Base-by-base conservation (phyloP, 2,888 invertebrate genomes). In the Rapana venosa region DNA sequence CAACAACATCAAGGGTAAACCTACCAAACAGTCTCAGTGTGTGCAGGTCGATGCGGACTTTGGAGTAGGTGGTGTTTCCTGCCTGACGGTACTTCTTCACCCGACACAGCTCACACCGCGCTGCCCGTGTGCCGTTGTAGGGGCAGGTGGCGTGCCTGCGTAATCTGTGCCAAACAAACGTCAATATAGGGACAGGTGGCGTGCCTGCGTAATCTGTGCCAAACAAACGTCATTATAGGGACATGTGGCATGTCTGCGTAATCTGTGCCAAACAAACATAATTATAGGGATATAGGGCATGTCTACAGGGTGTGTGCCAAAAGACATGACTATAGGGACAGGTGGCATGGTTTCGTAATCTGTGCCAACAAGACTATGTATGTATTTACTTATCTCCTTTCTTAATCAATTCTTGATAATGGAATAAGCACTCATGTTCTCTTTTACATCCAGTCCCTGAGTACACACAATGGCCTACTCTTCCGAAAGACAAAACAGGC, bases 21-120 rank as follows among this genome's bases (percentile, higher is more conserved):
- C 97, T 96, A 98, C 98, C 97, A 92, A 97, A 97, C 88, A 98
- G 97, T 93, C 97, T 96, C 90, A 98, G 96, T 61, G 97, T 97
- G 26, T 97, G 97, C 81, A 97, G 96, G 95, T 98, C 97, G n/a
- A 98, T 96, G 90, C 98, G 97, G 89, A 98, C 97, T 96, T 97
- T 98, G 91, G 97, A 96, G 96, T 98, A 98, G 90, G 96, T 96
- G 0, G 98, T 98, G 87, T 97, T 96, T 0, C 98, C 98, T 6
- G 97, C 97, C 93, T 97, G 96, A 26, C 96, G 95, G 90, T 95
- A 95, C 1, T 89, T 90, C 22, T 92, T 91, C 47, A 90, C 90
- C 47, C 96, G 96, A 94, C 97, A 98, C 91, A 97, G 95, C 94
- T 97, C 97, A 88, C 96, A 96, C 91, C 97, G 96, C 93, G 97